Evolutionary conservation across 2,888 invertebrate species (phyloP), one percentile per base, ranked within the genome.

Genomic region (Ephialtes manifestator): DNA sequence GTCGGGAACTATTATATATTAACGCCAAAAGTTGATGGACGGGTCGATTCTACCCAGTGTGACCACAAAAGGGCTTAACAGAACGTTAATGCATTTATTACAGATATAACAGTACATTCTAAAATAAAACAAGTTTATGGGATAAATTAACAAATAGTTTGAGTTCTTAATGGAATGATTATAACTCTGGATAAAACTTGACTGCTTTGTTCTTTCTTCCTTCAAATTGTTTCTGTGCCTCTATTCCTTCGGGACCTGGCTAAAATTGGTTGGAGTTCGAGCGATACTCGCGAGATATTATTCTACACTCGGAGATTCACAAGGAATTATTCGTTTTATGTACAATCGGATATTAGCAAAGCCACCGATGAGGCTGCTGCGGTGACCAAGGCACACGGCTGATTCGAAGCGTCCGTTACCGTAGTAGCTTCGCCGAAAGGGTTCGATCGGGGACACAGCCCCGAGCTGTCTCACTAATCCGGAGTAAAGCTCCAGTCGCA

Each of bases 351-450:
- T 82, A 75, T 82, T 65, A 71, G 65, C 75, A 75, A 68, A 79
- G 81, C 82, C 82, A 85, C 68, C 39, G 81, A 72, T 72, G 58
- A 60, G 90, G 89, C 90, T 87, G 87, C 87, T 89, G 89, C 46
- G 39, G 20, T 65, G 89, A 90, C 87, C 91, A 91, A 92, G 92
- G 92, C 92, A 92, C 91, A 92, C 91, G 86, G 89, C 89, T 89
- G 88, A 89, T 88, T 90, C 88, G 83, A 86, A 87, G 87, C 87
- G 78, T 86, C 86, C 85, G 70, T 85, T 75, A 39, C 13, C 63
- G 60, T 70, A 72, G 58, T 60, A 72, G 76, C 75, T 76, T 28
- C 71, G 51, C 55, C 79, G 68, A 70, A 63, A 55, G 79, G 53
- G 31, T 24, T 24, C 28, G 46, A 70, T 39, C 67, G 28, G 77